Evolutionary conservation across 2,888 invertebrate species (phyloP), one percentile per base, ranked within the genome.

Genomic region (Lepidochitona cinerea): DNA sequence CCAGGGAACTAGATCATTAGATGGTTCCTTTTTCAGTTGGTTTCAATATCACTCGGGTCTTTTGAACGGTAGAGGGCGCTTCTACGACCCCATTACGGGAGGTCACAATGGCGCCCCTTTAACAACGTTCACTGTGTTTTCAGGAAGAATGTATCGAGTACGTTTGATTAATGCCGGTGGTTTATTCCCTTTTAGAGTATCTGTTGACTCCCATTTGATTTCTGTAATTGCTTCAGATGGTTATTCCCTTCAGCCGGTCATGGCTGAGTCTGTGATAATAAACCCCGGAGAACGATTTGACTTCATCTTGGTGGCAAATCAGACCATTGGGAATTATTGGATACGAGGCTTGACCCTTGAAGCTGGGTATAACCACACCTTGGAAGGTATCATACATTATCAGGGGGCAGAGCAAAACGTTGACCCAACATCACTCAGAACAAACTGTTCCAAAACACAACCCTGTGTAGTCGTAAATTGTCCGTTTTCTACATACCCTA

Each of bases 11-110:
- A 23, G 29, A 6, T 52, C 53, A 1, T 36, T 49, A 26, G 70
- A 70, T 18, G 70, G 70, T 29, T 23, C 52, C 6, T 35, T 35
- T 53, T 70, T 52, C 35, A 49, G 70, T 29, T 53, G 54, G 52
- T 70, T 52, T 33, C 68, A 41, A 18, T 59, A 53, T 36, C 67
- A 71, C 32, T 73, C 73, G 0, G 72, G 41, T 1, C 67, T 79
- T 23, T 71, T 79, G 29, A 79, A 79, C 65, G 79, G 80, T 3
- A 37, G 76, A 33, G 79, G 79, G 7, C 33, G 78, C 29, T 73
- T 67, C 37, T 33, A 64, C 14, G 69, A 75, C 32, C 66, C 37
- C 5, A 12, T 6, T 9, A 68, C 68, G 4, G 35, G 23, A 18
- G 23, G 37, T 3, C 33, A 69, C 70, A 49, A 71, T 26, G 26